Evolutionary conservation across 2,888 invertebrate species (phyloP), one percentile per base, ranked within the genome.

Genomic region (Caenorhabditis sulstoni): DNA sequence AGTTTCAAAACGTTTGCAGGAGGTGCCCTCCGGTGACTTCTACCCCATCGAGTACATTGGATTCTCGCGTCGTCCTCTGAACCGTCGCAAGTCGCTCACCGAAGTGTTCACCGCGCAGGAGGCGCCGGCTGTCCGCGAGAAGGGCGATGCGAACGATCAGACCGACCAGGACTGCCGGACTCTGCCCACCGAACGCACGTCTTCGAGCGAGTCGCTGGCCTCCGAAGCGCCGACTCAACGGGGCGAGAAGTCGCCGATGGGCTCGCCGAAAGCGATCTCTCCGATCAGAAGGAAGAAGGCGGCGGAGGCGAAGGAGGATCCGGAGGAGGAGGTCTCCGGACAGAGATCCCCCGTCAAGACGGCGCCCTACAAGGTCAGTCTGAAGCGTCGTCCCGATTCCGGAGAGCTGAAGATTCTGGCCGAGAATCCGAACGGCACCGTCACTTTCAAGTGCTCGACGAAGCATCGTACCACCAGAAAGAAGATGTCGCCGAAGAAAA

Each of bases 71-170:
- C 59, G 76, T 8, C 29, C 52, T 16, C 22, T 59, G 20, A 77
- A 47, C 41, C 12, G 39, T 9, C 22, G 70, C 23, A 58, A 52
- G 5, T 29, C 58, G 3, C 18, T 41, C 4, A 55, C 50, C 3
- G 76, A 77, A 14, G 44, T 77, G 16, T n/a, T 39, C n/a, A 77
- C 76, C 16, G 76, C 76, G 47, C 76, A 77, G 37, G 76, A 77
- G 39, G 76, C 58, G 5, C 59, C 59, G 35, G 76, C 76, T 9
- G 49, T 70, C 12, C 49, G 76, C 3, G 76, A 77, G 41, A 68
- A 70, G 20, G 68, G 68, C 16, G 64, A 77, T 3, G 64, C 76
- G 22, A 67, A 70, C 23, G 76, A 77, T 65, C 50, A 47, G 16
- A 77, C 76, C 0, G 76, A 77, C 45, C 64, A 77, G 39, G 76